Base-by-base conservation (phyloP, 2,888 invertebrate species). In the Tolmerus cingulatus region DNA sequence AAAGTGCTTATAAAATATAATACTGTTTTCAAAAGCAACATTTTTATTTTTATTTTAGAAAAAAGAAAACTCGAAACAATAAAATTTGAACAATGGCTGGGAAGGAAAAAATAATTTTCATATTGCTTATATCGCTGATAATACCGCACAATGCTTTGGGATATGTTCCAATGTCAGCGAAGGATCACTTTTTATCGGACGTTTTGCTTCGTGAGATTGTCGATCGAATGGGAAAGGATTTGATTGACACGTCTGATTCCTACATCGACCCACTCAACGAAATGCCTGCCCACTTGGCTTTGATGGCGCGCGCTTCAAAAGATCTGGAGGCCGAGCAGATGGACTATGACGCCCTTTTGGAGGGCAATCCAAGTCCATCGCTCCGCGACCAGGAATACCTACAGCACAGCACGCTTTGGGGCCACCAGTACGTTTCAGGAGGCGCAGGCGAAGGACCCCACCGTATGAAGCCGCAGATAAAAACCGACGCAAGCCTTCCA, bases 401-500 rank as follows among this genome's bases (percentile, higher is more conserved):
- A 90, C 96, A 96, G 91, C 98, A 98, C 92, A 97, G 92, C 87
- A 94, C 95, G 5, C 93, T 96, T 19, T 95, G 95, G 95, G 96
- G 96, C 2, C 96, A 96, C 91, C 96, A 97, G 90, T 95, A 95
- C 91, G 93, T 96, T 84, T 95, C 95, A 55, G 96, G 96, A 51
- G 97, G 97, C 19, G 96, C 96, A 88, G 97, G 97, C 14, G 97
- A 97, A 92, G 91, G 91, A 12, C 92, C 92, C 16, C 92, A 91
- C 88, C 91, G 91, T 19, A 90, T 91, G 16, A 92, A 91, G 51
- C 89, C 92, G 89, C 95, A 97, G 92, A 95, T 98, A 81, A 99
- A 99, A 93, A 95, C 97, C 4, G 98, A 99, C 91, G 96, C 97
- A 12, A 96, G 96, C 16, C 94, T 99, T 87, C 99, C 99, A 0